phyloP scores from a whole-genome alignment of 2,797 vertebrate species.

The Hafferia zeledoni region DNA sequence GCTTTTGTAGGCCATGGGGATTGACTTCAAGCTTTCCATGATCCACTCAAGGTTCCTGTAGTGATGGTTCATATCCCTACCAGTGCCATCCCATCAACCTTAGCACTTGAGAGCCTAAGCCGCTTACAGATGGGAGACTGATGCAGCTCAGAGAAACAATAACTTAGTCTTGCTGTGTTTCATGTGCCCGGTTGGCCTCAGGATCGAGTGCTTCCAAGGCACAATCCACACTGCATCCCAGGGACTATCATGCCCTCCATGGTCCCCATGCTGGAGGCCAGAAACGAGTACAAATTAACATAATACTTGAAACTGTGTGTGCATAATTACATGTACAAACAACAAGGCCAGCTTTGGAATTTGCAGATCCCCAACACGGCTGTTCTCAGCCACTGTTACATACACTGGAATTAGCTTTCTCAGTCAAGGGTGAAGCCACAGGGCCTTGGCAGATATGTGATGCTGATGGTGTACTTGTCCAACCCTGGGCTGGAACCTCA shows the following conservation, averaged over 20 bases:
- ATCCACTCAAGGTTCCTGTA: not conserved
- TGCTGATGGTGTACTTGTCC: not conserved
- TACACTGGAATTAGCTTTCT: not conserved
- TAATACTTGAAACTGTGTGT: not conserved
- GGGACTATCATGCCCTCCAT: not conserved
- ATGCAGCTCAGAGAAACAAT: not conserved
- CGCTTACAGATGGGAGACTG: not conserved
- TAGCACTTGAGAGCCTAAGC: not conserved
- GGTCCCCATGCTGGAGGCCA: not conserved
- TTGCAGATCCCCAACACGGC: not conserved
- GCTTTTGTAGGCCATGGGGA: not conserved
- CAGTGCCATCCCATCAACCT: not conserved
- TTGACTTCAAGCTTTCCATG: not conserved
- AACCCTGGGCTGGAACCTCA: not conserved
- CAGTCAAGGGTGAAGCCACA: not conserved
- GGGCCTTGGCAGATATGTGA: not conserved
- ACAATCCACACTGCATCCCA: not conserved
- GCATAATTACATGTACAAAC: not conserved
- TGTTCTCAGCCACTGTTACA: not conserved
- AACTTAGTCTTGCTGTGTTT: not conserved
- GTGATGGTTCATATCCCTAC: rapidly evolving
- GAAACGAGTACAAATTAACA: not conserved
- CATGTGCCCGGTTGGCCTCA: rapidly evolving
- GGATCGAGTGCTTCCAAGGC: not conserved
- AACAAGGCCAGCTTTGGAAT: not conserved